Percentiles rank a stretch among this genome's conserved stretches.
These are phyloP conservation scores for Sakesphorus luctuosus DNA, from an alignment of 2,113 vertebrate genomes.

Conservation along the genomic window DNA sequence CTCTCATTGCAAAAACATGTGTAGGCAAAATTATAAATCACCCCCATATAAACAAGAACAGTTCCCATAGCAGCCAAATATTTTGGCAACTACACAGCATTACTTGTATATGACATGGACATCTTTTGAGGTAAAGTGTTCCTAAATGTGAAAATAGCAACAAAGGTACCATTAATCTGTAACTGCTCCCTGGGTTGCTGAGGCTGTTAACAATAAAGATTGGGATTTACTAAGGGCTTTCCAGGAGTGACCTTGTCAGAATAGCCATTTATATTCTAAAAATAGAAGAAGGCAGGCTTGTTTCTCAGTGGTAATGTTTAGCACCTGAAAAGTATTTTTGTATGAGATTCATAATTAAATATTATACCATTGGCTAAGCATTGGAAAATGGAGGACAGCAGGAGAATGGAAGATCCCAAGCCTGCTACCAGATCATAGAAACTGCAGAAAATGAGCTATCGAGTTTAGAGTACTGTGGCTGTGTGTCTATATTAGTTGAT, in stretches of 20 bases:
- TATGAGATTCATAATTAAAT: background rate
- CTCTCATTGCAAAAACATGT: slow-evolving; percentile 44
- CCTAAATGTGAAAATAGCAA: background rate
- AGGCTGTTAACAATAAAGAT: background rate
- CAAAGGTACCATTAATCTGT: background rate
- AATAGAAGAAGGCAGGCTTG: background rate
- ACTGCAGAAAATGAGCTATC: background rate
- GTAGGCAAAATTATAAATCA: slow-evolving; percentile 33
- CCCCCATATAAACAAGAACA: slow-evolving; percentile 20
- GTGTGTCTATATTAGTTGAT: background rate
- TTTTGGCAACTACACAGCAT: slow-evolving; percentile 23
- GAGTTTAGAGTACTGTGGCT: background rate
- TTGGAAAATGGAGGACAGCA: background rate
- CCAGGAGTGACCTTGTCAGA: background rate
- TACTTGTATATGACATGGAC: background rate
- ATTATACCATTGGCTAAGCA: background rate
- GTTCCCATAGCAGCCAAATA: slow-evolving; percentile 57
- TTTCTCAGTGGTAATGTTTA: background rate
- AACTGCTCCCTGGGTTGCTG: background rate
- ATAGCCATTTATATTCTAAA: background rate
- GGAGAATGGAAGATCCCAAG: background rate
- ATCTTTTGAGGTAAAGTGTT: slow-evolving; percentile 28
- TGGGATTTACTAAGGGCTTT: background rate
- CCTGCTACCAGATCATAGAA: background rate
- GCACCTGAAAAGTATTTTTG: background rate